Conservation (phyloP, 1,140 invertebrate genomes). For the Monochamus saltuarius region DNA sequence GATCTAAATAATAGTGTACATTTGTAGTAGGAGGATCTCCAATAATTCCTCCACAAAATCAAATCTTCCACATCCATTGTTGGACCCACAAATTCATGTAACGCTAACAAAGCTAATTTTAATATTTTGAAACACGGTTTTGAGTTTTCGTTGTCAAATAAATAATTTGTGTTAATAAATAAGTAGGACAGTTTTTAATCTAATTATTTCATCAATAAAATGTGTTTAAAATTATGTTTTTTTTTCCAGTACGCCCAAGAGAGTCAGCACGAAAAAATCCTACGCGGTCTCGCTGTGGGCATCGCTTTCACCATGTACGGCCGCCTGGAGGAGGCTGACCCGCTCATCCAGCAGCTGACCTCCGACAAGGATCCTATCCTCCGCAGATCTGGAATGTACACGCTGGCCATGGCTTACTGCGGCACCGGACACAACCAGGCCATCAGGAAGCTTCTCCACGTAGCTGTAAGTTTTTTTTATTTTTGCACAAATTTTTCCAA, state of each 20-base stretch:
- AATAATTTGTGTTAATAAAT: too few species aligned
- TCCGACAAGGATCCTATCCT: conserved; percentile 85
- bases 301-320: conserved; percentile 98
- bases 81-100: too few species aligned
- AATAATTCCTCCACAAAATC: too few species aligned
- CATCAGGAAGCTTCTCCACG: conserved; percentile 90
- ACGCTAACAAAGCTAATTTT: too few species aligned
- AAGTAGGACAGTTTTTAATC: too few species aligned
- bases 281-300: conserved; percentile 91
- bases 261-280: conserved; percentile 98
- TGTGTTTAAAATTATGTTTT: conserved; percentile 6
- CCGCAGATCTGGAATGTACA: conserved; percentile 94
- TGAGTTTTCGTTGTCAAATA: too few species aligned
- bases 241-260: conserved; percentile 62
- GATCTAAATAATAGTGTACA: too few species aligned
- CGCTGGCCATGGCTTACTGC: conserved; percentile 97
- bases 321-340: conserved; percentile 92
- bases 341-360: conserved; percentile 84
- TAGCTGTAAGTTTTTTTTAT: conserved; percentile 75
- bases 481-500: not conserved
- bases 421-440: conserved; percentile 97
- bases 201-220: too few species aligned
- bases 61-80: too few species aligned
- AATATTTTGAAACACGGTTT: too few species aligned
- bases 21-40: too few species aligned